These are phyloP conservation scores for Ostrea edulis DNA, from an alignment of 1,140 invertebrate genomes.

Conservation along the genomic window DNA sequence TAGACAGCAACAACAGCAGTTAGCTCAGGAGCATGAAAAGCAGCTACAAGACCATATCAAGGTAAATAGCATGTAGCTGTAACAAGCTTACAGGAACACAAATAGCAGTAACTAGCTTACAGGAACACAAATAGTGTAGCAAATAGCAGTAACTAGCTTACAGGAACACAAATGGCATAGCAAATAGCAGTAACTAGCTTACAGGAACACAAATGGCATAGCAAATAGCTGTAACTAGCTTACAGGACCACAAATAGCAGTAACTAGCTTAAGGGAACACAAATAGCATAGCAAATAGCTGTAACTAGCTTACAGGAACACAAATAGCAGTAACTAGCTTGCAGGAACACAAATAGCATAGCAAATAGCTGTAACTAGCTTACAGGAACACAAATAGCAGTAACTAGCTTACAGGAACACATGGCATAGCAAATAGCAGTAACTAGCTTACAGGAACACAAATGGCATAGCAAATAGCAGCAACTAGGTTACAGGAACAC, in stretches of 20 bases:
- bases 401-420: background rate
- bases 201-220: too few species aligned
- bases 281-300: conserved; percentile 89
- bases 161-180: background rate
- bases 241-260: conserved; percentile 92
- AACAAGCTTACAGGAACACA: background rate
- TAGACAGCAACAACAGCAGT: conserved; percentile 91
- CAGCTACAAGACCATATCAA: conserved; percentile 92
- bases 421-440: conserved; percentile 80
- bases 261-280: conserved; percentile 92
- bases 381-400: background rate
- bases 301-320: conserved; percentile 84
- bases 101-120: background rate
- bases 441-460: background rate
- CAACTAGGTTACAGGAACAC: background rate
- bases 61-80: conserved; percentile 88
- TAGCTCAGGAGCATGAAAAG: conserved; percentile 92
- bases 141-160: conserved; percentile 80
- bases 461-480: conserved; percentile 80
- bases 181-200: conserved; percentile 80
- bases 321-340: conserved; percentile 91
- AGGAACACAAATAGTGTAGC: background rate
- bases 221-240: too few species aligned
- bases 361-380: conserved; percentile 82
- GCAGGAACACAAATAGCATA: conserved; percentile 91